Conservation (phyloP, 2,113 vertebrate genomes). For the Reinhardtius hippoglossoides region DNA sequence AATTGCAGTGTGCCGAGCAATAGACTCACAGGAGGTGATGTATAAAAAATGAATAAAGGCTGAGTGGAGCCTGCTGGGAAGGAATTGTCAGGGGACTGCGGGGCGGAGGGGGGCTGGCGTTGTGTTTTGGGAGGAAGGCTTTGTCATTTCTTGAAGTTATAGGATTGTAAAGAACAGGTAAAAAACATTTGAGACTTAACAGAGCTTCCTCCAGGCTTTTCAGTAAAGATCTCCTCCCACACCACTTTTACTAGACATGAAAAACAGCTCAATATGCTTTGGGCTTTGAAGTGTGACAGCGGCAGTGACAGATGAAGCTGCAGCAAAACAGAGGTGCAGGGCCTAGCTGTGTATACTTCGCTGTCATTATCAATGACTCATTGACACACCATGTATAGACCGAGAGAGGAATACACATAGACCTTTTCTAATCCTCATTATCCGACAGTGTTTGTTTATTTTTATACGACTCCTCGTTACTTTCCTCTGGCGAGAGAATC, state of each 20-base stretch:
- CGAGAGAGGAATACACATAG: slow-evolving; percentile 12
- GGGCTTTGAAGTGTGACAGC: slow-evolving; percentile 70
- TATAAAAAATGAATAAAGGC: slow-evolving; percentile 83
- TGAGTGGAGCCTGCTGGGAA: slow-evolving; percentile 77
- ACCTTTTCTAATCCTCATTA: slow-evolving; percentile 30
- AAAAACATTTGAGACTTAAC: slow-evolving; percentile 62
- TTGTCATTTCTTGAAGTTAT: slow-evolving; percentile 65
- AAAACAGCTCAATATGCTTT: slow-evolving; percentile 64
- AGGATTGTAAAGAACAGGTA: slow-evolving; percentile 56
- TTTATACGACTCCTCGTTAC: background rate
- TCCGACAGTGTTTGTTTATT: background rate
- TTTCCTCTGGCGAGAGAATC: background rate
- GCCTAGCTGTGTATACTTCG: slow-evolving; percentile 43
- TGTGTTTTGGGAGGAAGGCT: slow-evolving; percentile 53
- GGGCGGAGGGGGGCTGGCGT: slow-evolving; percentile 16
- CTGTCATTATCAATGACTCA: slow-evolving; percentile 62
- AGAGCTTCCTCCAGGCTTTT: slow-evolving; percentile 60
- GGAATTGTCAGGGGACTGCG: slow-evolving; percentile 68
- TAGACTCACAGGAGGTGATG: slow-evolving; percentile 72
- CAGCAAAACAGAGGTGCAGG: slow-evolving; percentile 48
- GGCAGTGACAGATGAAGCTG: slow-evolving; percentile 56
- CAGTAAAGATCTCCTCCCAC: slow-evolving; percentile 65
- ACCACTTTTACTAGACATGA: slow-evolving; percentile 57
- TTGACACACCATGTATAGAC: slow-evolving; percentile 38
- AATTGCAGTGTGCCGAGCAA: slow-evolving; percentile 72